These are phyloP conservation scores for Physella acuta DNA, from an alignment of 1,140 invertebrate species.

Conservation along the genomic window DNA sequence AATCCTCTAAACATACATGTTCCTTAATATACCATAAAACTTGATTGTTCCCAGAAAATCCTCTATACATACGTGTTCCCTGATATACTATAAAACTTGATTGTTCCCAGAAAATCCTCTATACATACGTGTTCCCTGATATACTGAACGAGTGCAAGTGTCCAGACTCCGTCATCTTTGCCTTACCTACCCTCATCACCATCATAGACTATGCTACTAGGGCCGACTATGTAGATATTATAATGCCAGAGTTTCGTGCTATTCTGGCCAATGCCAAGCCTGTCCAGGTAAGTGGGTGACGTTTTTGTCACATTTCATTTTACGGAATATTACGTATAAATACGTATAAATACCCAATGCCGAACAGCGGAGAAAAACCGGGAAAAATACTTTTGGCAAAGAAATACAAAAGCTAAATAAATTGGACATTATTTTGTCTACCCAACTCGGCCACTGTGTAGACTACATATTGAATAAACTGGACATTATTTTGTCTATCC, in stretches of 20 bases:
- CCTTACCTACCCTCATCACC: conserved; percentile 83
- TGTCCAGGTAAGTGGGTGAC: conserved; percentile 64
- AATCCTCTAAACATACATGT: too few relatives aligned
- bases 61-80: conserved; percentile 94
- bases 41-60: too few relatives aligned
- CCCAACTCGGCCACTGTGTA: conserved; percentile 76
- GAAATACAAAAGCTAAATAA: background rate
- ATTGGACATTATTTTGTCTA: background rate
- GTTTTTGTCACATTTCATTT: too few relatives aligned
- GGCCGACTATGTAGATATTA: conserved; percentile 81
- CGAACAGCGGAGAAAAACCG: too few relatives aligned
- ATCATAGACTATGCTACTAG: conserved; percentile 81
- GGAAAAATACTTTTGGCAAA: too few relatives aligned
- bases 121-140: conserved; percentile 89
- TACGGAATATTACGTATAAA: too few relatives aligned
- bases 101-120: conserved; percentile 91
- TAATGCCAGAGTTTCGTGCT: conserved; percentile 78
- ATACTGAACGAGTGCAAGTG: conserved; percentile 81
- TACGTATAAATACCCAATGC: too few relatives aligned
- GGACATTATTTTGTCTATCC: conserved; percentile 86
- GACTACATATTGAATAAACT: conserved; percentile 89
- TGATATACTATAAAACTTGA: too few relatives aligned
- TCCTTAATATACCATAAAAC: too few relatives aligned
- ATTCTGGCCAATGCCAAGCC: conserved; percentile 83
- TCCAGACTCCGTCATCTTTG: conserved; percentile 83